A percentile compares a stretch with the other conserved stretches of the same genome.
phyloP scores from a whole-genome alignment of 2,797 vertebrate species.

The Lutjanus campechanus region DNA sequence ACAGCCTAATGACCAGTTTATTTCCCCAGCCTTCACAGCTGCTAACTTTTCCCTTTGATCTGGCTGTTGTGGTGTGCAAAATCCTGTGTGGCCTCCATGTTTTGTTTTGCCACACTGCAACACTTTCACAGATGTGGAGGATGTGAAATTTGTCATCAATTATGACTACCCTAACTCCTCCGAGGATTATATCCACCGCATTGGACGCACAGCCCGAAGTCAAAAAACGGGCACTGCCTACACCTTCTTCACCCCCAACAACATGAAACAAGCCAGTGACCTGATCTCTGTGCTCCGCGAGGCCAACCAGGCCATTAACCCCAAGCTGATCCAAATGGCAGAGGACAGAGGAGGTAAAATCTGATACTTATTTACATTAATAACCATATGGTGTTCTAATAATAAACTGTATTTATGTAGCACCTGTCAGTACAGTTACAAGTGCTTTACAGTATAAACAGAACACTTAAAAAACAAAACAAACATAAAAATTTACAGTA shows the following conservation, averaged over 20 bases:
- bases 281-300: slow-evolving; percentile 98
- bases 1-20: slow-evolving; percentile 82
- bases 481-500: too few species aligned
- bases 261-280: slow-evolving; percentile 98
- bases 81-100: slow-evolving; percentile 88
- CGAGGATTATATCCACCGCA: slow-evolving; percentile 99
- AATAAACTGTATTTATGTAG: too few species aligned
- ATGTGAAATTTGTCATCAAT: slow-evolving; percentile 99
- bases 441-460: too few species aligned
- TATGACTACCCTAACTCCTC: slow-evolving; percentile 99
- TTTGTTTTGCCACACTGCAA: slow-evolving; percentile 99
- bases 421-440: too few species aligned
- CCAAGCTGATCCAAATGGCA: slow-evolving; percentile 96
- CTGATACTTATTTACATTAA: background rate
- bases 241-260: slow-evolving; percentile 99
- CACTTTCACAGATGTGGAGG: slow-evolving; percentile 99
- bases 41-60: slow-evolving; percentile 96
- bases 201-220: slow-evolving; percentile 98
- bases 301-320: slow-evolving; percentile 99
- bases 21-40: slow-evolving; percentile 75
- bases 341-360: slow-evolving; percentile 96
- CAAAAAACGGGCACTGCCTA: slow-evolving; percentile 99
- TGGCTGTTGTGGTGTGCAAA: slow-evolving; percentile 99
- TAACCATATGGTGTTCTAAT: background rate
- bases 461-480: too few species aligned